These are phyloP conservation scores for Sebastes taczanowskii DNA, from an alignment of 2,797 vertebrate species.

Conservation along the genomic window DNA sequence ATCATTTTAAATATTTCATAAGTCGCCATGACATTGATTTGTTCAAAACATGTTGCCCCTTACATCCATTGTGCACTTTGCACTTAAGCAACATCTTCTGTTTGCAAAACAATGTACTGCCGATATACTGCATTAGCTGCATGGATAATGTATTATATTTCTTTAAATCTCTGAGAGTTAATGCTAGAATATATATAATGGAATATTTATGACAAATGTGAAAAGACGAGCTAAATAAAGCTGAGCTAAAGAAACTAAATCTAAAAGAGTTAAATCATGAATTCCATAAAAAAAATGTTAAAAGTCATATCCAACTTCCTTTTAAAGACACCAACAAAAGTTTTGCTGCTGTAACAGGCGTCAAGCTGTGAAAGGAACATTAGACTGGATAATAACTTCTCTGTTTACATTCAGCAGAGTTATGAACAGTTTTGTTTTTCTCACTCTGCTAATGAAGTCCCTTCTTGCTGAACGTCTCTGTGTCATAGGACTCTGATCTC, in stretches of 20 bases:
- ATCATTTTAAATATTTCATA: background rate
- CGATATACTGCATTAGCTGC: background rate
- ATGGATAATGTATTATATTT: too few relatives aligned
- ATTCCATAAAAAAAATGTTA: background rate
- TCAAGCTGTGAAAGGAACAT: background rate
- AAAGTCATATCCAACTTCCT: background rate
- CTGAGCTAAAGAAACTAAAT: background rate
- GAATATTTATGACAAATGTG: too few relatives aligned
- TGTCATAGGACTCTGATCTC: background rate
- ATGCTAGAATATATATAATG: too few relatives aligned
- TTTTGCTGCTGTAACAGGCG: background rate
- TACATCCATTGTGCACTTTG: background rate
- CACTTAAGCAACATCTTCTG: background rate
- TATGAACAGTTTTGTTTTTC: background rate
- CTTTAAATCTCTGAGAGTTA: too few relatives aligned
- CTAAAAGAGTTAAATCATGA: constrained; percentile 3
- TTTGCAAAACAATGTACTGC: background rate
- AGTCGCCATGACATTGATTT: background rate
- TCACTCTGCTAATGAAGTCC: background rate
- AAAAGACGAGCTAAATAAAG: background rate
- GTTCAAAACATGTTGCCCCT: background rate
- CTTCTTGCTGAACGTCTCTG: background rate
- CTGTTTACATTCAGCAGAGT: background rate
- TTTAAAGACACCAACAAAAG: background rate
- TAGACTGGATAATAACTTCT: background rate